Conservation (phyloP, 2,113 vertebrate species). For the Gallinago media region DNA sequence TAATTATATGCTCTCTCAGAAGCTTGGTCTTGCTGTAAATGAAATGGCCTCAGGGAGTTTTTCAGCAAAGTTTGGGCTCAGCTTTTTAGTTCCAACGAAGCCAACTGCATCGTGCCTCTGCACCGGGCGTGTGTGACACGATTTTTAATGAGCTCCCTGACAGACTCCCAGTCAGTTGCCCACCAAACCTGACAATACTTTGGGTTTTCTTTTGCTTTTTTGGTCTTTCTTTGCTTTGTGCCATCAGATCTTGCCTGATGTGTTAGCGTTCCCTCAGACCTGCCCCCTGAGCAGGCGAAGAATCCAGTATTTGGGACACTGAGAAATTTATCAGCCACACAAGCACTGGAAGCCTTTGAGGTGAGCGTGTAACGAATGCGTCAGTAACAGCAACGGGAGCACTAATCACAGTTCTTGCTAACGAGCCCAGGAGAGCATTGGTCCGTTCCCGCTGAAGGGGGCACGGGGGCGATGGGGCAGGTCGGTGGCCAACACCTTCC, state of each 20-base stretch:
- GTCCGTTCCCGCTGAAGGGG: not conserved
- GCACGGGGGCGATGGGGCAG: not conserved
- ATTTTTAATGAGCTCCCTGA: not conserved
- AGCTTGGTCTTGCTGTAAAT: constrained; percentile 59
- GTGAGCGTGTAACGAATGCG: not conserved
- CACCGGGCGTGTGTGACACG: not conserved
- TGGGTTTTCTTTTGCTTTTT: not conserved
- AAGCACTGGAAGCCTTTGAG: not conserved
- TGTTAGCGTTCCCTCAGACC: not conserved
- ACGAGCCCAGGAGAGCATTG: not conserved
- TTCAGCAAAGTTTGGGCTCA: constrained; percentile 51
- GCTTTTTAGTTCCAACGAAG: constrained; percentile 21
- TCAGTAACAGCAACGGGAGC: not conserved
- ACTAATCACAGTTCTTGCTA: not conserved
- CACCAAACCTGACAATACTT: not conserved
- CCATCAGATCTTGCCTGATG: not conserved
- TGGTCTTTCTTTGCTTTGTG: not conserved
- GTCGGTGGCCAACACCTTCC: not conserved
- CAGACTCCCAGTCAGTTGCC: not conserved
- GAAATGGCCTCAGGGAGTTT: constrained; percentile 68
- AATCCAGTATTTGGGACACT: not conserved
- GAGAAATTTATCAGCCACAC: not conserved
- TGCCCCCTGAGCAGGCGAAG: not conserved
- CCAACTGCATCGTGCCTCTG: not conserved
- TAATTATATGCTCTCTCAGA: constrained; percentile 70